Evolutionary conservation across 2,888 invertebrate genomes (phyloP).

Genomic region (Aproaerema taeniolella): DNA sequence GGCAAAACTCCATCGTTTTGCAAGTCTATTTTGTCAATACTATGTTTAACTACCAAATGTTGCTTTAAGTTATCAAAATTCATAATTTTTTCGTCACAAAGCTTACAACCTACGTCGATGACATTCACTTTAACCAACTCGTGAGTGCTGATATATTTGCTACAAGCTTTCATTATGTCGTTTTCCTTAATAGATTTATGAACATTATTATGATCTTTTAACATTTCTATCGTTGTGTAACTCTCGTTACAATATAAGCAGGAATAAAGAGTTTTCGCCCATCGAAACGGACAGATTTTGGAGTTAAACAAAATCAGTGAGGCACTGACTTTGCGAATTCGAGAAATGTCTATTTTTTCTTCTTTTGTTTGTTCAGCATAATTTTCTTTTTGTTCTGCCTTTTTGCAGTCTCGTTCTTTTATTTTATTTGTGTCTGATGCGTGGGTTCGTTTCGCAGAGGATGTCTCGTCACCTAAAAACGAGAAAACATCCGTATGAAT

Average conservation of each 20-base stretch:
- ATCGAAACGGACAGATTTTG: slow-evolving; percentile 4
- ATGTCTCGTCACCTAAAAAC: slow-evolving; percentile 5
- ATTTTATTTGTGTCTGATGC: not conserved
- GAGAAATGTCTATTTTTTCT: not conserved
- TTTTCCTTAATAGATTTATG: not conserved
- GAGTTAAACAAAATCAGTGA: not conserved
- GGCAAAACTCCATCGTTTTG: slow-evolving; percentile 1
- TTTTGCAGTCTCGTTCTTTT: not conserved
- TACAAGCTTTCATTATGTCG: not conserved
- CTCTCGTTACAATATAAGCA: slow-evolving; percentile 2
- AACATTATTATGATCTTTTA: not conserved
- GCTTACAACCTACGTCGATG: slow-evolving; percentile 15
- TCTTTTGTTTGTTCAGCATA: not conserved
- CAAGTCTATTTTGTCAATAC: not conserved
- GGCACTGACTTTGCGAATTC: slow-evolving; percentile 2
- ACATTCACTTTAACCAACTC: slow-evolving; percentile 21
- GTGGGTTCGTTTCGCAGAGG: not conserved
- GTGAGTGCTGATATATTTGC: not conserved
- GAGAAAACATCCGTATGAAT: slow-evolving; percentile 1
- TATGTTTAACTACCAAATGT: slow-evolving; percentile 1
- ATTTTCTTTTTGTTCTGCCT: too few relatives aligned
- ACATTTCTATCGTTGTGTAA: slow-evolving; percentile 2
- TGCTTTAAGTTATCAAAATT: slow-evolving; percentile 1
- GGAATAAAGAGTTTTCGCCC: slow-evolving; percentile 2
- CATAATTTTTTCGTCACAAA: slow-evolving; percentile 15